Base-by-base conservation (phyloP, 2,888 invertebrate species). In the Neuroscelio doddi region DNA sequence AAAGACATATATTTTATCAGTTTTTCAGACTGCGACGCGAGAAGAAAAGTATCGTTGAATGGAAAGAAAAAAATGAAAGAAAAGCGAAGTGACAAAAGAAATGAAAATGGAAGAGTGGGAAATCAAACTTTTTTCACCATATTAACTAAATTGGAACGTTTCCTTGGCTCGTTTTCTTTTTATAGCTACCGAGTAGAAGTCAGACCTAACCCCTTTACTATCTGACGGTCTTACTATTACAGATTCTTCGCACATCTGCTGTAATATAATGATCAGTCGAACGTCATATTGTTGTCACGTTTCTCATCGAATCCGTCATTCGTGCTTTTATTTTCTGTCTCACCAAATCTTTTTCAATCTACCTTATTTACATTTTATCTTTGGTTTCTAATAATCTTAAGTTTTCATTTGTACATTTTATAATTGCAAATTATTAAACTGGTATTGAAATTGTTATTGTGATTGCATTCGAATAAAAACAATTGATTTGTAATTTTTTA, bases 41-140 rank as follows among this genome's bases (percentile, higher is more conserved):
- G 32, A 46, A 41, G 36, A 46, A 30, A 17, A 12, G 46, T 52
- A 46, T 59, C 41, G 44, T 14, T 17, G 21, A 16, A 15, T 42
- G 30, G 12, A 10, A n/a, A 24, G 36, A 42, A n/a, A 29, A 12
- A 17, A 30, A 38, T n/a, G n/a, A n/a, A 10, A 34, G 38, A 9
- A 16, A 39, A 38, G 44, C 39, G 51, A 45, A 47, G 17, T 12
- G 36, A 21, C 16, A 38, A 42, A 42, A 29, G 12, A 44, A 49
- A 62, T 30, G 45, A 46, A 50, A 44, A 10, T 53, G 44, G 34
- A 55, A 51, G n/a, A n/a, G n/a, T n/a, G n/a, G n/a, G n/a, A 44
- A 50, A 62, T 50, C 53, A 55, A 62, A 56, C 51, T 55, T 50
- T 62, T 62, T 55, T 47, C n/a, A 34, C 62, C 55, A 62, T 62